Base-by-base conservation (phyloP, 2,888 invertebrate species). In the Oscheius sp. region DNA sequence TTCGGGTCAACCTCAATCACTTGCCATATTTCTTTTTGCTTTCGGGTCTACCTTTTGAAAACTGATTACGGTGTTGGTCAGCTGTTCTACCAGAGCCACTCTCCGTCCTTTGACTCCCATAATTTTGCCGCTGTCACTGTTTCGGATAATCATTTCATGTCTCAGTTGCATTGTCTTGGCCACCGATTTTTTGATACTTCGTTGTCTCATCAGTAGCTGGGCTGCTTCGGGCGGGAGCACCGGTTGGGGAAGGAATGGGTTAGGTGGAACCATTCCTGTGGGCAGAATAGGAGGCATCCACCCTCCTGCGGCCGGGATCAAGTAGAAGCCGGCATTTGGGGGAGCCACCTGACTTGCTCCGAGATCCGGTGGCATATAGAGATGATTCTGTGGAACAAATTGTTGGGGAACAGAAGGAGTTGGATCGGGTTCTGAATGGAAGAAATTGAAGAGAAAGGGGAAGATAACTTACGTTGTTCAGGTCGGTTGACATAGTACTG, bases 11-110 rank as follows among this genome's bases (percentile, higher is more conserved):
- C 96, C 82, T 82, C 52, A 66, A n/a, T n/a, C n/a, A n/a, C n/a
- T n/a, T n/a, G n/a, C n/a, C 3, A 43, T 5, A 25, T 2, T 56
- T 21, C 27, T 16, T 13, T n/a, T 59, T 12, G 2, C 0, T 29
- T n/a, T n/a, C n/a, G n/a, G n/a, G n/a, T n/a, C n/a, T 7, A 82
- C 83, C 76, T 95, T 93, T 93, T 96, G 96, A 93, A 96, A 96
- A 90, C 96, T 96, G 92, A 96, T 96, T 91, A 96, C 95, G 90
- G 96, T 96, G 92, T 95, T 95, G 92, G 95, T 95, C 91, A 96
- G 93, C 92, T 96, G 95, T 92, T 96, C 96, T 91, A 96, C 96
- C 93, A 96, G 95, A 92, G 96, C 96, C 91, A 96, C 95, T 90
- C 96, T 92, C 89, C 96, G 93, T 90, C 96, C 96, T 92, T 83